phyloP scores from a whole-genome alignment of 2,797 vertebrate genomes.

The Limosa lapponica region DNA sequence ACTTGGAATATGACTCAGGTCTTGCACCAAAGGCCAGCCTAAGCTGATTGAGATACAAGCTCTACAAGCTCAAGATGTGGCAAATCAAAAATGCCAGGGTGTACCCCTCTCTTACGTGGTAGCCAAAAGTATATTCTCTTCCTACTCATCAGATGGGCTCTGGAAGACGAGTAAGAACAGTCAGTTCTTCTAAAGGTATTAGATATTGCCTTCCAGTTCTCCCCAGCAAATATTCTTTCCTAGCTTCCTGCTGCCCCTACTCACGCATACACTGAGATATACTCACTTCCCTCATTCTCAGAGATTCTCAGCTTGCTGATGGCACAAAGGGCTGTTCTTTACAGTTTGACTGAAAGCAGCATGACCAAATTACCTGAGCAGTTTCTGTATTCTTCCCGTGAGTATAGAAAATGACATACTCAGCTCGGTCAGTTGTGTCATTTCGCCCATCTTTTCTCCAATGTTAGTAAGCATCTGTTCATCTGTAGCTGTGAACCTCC shows the following conservation, averaged over 20 bases:
- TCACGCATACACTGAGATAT: not conserved
- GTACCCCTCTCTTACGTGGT: not conserved
- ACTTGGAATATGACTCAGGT: not conserved
- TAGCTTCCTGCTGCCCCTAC: not conserved
- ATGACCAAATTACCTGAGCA: slow-evolving; percentile 84
- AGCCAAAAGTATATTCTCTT: not conserved
- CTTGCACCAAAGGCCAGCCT: not conserved
- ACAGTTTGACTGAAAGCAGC: not conserved
- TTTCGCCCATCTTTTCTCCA: slow-evolving; percentile 84
- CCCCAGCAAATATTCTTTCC: not conserved
- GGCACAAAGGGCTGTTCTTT: not conserved
- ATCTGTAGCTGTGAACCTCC: slow-evolving; percentile 76
- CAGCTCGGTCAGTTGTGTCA: slow-evolving; percentile 85
- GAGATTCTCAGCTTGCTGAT: not conserved
- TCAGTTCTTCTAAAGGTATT: not conserved
- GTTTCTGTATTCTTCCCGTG: slow-evolving; percentile 86
- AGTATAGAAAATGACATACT: slow-evolving; percentile 89
- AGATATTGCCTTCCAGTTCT: not conserved
- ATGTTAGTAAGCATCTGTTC: slow-evolving; percentile 78
- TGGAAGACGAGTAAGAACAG: not conserved
- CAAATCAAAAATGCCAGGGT: not conserved
- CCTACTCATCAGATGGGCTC: not conserved
- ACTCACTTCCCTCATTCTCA: not conserved
- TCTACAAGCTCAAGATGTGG: not conserved
- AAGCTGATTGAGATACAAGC: not conserved